These are phyloP conservation scores for Lycophotia porphyrea DNA, from an alignment of 2,888 invertebrate genomes.

Conservation along the genomic window DNA sequence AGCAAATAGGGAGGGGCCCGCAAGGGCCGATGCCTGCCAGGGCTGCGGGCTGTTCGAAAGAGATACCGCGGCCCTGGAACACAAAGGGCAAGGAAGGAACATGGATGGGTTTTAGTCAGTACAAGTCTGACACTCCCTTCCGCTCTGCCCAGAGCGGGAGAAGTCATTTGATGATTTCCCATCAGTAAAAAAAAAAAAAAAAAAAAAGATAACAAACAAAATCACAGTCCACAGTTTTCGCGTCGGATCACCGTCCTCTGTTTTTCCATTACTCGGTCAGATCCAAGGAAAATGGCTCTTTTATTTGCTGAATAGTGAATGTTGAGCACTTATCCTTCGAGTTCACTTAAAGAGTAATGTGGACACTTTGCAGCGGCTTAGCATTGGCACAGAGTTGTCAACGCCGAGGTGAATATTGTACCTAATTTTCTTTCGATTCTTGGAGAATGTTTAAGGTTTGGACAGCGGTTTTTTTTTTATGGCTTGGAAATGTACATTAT, in stretches of 20 bases:
- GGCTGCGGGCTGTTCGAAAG: no score
- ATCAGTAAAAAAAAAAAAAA: no score
- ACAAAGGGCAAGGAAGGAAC: no score
- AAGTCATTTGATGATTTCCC: no score
- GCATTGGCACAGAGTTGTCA: slow-evolving; percentile 57
- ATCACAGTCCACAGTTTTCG: slow-evolving; percentile 66
- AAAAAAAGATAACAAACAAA: no score
- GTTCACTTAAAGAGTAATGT: slow-evolving; percentile 86
- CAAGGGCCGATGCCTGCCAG: no score
- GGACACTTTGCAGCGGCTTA: slow-evolving; percentile 83
- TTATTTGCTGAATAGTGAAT: slow-evolving; percentile 88
- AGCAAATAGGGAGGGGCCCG: no score
- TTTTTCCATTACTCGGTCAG: slow-evolving; percentile 88
- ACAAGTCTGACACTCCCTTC: no score
- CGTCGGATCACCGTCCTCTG: slow-evolving; percentile 73
- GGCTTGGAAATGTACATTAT: background rate
- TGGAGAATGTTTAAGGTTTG: slow-evolving; percentile 18
- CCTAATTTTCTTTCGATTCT: slow-evolving; percentile 52
- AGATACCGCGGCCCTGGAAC: no score
- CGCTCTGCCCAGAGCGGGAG: no score
- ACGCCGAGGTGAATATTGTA: slow-evolving; percentile 34
- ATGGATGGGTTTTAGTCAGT: no score
- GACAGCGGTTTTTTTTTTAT: background rate
- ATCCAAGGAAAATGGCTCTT: slow-evolving; percentile 84
- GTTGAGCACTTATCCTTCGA: slow-evolving; percentile 84